These are phyloP conservation scores for Pristionchus entomophagus DNA, from an alignment of 2,888 invertebrate species.

Conservation along the genomic window DNA sequence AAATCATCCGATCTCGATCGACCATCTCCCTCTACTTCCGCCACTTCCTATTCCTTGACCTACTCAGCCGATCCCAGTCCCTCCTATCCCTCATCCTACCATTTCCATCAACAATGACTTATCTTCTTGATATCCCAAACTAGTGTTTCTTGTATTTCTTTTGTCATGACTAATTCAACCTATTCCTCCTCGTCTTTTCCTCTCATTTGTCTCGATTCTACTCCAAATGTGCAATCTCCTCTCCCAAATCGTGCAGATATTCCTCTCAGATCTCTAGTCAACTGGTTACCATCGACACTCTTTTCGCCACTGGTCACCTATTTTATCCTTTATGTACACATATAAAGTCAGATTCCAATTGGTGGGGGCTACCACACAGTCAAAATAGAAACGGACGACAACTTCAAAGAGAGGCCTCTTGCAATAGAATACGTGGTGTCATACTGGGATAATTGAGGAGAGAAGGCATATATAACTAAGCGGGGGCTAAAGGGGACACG, in stretches of 20 bases:
- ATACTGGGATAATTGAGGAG: conserved; percentile 39
- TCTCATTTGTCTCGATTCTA: neutral
- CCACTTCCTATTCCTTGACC: neutral
- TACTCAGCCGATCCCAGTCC: conserved; percentile 9
- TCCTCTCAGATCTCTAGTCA: conserved; percentile 40
- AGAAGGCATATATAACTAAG: conserved; percentile 36
- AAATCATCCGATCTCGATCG: conserved; percentile 15
- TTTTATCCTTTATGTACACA: conserved; percentile 29
- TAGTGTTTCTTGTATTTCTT: neutral
- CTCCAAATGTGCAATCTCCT: conserved; percentile 21
- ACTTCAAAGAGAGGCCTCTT: conserved; percentile 34
- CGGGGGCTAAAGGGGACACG: conserved; percentile 32
- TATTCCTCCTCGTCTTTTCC: neutral
- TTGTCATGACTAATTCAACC: neutral
- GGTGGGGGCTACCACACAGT: neutral
- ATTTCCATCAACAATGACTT: neutral
- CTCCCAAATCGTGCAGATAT: conserved; percentile 17
- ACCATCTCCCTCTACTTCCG: neutral
- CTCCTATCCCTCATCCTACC: neutral
- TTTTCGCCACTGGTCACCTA: conserved; percentile 26
- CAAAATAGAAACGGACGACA: neutral
- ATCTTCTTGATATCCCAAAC: neutral
- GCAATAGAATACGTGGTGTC: conserved; percentile 31
- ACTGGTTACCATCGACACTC: neutral
- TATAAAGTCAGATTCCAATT: neutral